Evolutionary conservation across 2,113 vertebrate species (phyloP).

Genomic region (Perca flavescens): DNA sequence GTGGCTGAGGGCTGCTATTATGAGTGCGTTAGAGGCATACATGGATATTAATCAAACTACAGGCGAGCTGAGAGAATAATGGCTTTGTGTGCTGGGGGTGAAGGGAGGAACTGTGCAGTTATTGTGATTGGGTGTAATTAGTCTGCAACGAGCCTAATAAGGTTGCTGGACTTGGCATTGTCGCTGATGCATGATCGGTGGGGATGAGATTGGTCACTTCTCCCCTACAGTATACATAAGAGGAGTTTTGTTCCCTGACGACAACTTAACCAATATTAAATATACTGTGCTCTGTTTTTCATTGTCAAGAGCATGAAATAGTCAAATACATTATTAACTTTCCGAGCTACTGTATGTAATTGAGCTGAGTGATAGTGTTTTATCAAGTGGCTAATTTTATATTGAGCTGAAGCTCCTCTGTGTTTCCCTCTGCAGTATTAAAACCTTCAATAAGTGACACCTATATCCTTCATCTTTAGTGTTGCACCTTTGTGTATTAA

Average conservation of each 20-base stretch:
- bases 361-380: conserved; percentile 5
- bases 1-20: conserved; percentile 77
- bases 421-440: not conserved
- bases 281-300: not conserved
- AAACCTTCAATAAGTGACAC: not conserved
- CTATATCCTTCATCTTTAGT: not conserved
- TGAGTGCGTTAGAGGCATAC: conserved; percentile 71
- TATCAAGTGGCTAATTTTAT: conserved; percentile 5
- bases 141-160: conserved; percentile 68
- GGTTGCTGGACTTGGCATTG: conserved; percentile 58
- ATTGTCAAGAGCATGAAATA: not conserved
- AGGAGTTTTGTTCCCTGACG: not conserved
- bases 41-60: conserved; percentile 80
- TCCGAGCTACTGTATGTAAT: not conserved
- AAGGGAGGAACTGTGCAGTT: conserved; percentile 54
- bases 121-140: conserved; percentile 80
- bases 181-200: conserved; percentile 58
- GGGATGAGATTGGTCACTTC: conserved; percentile 51
- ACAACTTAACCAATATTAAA: not conserved
- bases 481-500: not conserved
- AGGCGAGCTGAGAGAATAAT: conserved; percentile 72
- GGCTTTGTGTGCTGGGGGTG: conserved; percentile 68
- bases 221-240: conserved; percentile 18
- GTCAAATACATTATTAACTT: conserved; percentile 2
- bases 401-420: not conserved